phyloP scores from a whole-genome alignment of 2,113 vertebrate species.

The Sylvia atricapilla region DNA sequence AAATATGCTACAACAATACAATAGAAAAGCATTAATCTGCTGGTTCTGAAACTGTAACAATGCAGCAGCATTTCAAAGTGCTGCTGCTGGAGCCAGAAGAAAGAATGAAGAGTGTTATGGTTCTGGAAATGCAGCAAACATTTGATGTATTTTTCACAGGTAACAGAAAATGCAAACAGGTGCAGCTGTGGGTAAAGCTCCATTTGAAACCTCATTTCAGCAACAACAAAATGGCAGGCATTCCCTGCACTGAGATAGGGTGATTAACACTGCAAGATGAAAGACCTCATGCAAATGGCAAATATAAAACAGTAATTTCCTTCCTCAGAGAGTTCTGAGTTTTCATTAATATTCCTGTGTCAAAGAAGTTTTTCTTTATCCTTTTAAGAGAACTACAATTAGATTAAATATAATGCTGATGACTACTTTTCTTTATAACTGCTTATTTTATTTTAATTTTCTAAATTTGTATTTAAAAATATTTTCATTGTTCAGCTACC shows the following conservation, averaged over 20 bases:
- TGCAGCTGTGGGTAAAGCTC: background rate
- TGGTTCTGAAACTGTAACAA: background rate
- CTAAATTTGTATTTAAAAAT: background rate
- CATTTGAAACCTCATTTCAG: background rate
- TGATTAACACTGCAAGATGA: background rate
- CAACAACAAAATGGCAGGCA: background rate
- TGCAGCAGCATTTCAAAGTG: background rate
- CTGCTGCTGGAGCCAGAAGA: background rate
- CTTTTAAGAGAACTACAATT: background rate
- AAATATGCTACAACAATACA: background rate
- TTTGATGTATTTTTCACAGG: background rate
- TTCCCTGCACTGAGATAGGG: background rate
- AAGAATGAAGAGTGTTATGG: background rate
- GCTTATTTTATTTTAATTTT: background rate
- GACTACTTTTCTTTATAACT: background rate
- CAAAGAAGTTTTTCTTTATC: background rate
- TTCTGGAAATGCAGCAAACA: background rate
- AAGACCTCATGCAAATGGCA: background rate
- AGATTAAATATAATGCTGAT: background rate
- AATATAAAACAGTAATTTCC: background rate
- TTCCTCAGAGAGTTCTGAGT: background rate
- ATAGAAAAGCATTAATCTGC: background rate
- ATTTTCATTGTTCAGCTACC: background rate
- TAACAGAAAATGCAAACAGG: background rate
- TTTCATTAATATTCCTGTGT: background rate